A percentile compares a stretch with the other conserved stretches of the same genome.
phyloP scores from a whole-genome alignment of 2,888 invertebrate genomes.

The Trachelus troglodyta region DNA sequence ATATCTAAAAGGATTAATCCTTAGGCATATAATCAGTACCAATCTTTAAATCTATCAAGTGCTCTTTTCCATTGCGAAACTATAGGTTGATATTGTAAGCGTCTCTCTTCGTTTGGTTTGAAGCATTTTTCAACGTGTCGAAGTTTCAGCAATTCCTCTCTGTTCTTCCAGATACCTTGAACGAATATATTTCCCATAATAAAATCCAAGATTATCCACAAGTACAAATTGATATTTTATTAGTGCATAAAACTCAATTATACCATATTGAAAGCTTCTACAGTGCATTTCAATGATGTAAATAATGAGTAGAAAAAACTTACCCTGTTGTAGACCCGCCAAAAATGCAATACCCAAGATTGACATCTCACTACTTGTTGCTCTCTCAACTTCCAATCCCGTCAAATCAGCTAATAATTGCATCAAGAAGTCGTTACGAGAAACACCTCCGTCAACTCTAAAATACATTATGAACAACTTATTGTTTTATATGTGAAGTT shows the following conservation, averaged over 20 bases:
- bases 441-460: constrained; percentile 97
- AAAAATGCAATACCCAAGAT: constrained; percentile 88
- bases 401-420: constrained; percentile 89
- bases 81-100: constrained; percentile 52
- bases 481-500: not conserved
- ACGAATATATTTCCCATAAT: constrained; percentile 25
- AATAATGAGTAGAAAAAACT: constrained; percentile 21
- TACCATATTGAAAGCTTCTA: not conserved
- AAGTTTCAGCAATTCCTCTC: constrained; percentile 74
- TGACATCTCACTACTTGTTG: constrained; percentile 82
- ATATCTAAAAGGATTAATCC: not conserved
- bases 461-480: constrained; percentile 38
- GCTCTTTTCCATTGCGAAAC: constrained; percentile 71
- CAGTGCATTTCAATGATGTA: not conserved
- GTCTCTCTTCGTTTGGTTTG: constrained; percentile 62
- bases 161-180: constrained; percentile 79
- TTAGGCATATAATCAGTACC: constrained; percentile 65
- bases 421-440: constrained; percentile 90
- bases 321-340: constrained; percentile 84
- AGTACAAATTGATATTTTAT: not conserved
- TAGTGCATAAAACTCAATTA: not conserved
- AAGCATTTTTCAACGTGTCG: constrained; percentile 75
- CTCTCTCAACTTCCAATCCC: constrained; percentile 79
- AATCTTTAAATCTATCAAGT: constrained; percentile 70
- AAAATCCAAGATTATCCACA: not conserved